Conservation (phyloP, 2,113 vertebrate genomes). For the Corythornis cristatus region DNA sequence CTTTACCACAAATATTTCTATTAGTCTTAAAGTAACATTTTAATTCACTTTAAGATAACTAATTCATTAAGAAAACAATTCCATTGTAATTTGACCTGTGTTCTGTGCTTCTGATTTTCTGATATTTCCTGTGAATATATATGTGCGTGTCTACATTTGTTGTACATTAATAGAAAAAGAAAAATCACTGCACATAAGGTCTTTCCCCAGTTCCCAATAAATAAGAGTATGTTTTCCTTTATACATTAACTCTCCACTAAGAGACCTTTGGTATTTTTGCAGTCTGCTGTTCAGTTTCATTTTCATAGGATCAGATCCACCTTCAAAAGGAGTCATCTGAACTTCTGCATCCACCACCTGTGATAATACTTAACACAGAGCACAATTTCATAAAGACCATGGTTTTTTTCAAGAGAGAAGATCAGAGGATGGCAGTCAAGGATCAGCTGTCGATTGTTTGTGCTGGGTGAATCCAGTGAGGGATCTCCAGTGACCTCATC, state of each 20-base stretch:
- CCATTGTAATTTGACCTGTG: not conserved
- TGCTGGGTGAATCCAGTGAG: not conserved
- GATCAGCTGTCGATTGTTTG: accelerated
- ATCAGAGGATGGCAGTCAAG: not conserved
- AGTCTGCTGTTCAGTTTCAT: not conserved
- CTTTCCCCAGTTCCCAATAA: not conserved
- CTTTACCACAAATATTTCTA: not conserved
- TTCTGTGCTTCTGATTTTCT: not conserved
- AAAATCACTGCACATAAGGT: not conserved
- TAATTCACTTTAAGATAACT: not conserved
- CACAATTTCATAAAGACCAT: not conserved
- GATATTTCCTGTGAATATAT: not conserved
- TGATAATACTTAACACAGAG: not conserved
- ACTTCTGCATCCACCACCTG: not conserved
- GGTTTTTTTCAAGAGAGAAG: not conserved
- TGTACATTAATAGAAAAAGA: not conserved
- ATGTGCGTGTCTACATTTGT: not conserved
- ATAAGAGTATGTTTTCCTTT: not conserved
- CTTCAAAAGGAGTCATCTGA: not conserved
- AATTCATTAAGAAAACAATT: not conserved
- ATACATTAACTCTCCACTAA: not conserved
- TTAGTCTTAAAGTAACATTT: not conserved
- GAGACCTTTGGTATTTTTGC: not conserved
- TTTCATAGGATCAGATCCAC: not conserved
- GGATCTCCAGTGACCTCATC: not conserved